These are phyloP conservation scores for Myrmophylax atrothorax DNA, from an alignment of 2,113 vertebrate species.

Conservation along the genomic window DNA sequence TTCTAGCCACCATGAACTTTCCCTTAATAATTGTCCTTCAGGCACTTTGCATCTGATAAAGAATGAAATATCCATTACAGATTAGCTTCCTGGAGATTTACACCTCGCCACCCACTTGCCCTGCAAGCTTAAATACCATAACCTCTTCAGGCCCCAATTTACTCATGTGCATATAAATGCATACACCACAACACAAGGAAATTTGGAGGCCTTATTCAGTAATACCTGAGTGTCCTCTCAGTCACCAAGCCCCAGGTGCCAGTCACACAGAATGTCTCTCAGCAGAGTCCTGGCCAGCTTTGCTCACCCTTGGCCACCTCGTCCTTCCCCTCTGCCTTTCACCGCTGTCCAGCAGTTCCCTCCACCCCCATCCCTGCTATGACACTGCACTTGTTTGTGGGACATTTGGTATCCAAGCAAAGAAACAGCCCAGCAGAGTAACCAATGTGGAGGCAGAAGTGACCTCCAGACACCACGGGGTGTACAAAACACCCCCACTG, in stretches of 20 bases:
- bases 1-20: neutral
- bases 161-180: neutral
- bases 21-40: neutral
- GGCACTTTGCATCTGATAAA: neutral
- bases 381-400: neutral
- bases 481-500: neutral
- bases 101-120: neutral
- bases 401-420: neutral
- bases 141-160: neutral
- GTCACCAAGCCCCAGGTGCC: neutral
- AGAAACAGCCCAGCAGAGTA: neutral
- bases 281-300: neutral
- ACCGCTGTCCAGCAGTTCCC: neutral
- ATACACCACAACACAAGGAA: fast-evolving
- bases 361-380: neutral
- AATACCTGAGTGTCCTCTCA: neutral
- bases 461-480: neutral
- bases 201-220: neutral
- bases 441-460: neutral
- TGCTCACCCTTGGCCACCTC: neutral
- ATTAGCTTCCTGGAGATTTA: neutral
- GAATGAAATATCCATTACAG: fast-evolving
- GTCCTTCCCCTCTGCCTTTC: neutral
- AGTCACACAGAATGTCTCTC: fast-evolving
- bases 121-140: neutral